phyloP scores from a whole-genome alignment of 2,113 vertebrate genomes.

The Mugil cephalus region DNA sequence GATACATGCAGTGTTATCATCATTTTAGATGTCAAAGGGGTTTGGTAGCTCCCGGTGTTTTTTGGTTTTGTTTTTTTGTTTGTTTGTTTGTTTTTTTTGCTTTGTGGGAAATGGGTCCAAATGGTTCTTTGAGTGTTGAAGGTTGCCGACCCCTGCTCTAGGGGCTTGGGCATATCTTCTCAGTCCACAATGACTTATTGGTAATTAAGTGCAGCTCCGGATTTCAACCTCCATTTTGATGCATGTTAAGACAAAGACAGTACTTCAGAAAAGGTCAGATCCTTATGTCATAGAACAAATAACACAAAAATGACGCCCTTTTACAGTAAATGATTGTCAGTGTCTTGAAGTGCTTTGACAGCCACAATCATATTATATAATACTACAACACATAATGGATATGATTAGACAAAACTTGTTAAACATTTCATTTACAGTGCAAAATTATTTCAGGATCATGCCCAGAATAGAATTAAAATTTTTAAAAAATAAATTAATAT shows the following conservation, averaged over 20 bases:
- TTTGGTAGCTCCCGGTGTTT: no score
- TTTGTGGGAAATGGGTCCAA: no score
- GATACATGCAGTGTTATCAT: no score
- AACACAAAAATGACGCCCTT: background rate
- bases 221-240: constrained; percentile 88
- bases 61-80: no score
- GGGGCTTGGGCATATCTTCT: constrained; percentile 51
- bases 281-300: background rate
- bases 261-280: constrained; percentile 35
- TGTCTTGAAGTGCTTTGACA: constrained; percentile 12
- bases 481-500: background rate
- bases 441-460: background rate
- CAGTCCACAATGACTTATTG: constrained; percentile 86
- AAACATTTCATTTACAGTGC: background rate
- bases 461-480: background rate
- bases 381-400: constrained; percentile 1
- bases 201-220: constrained; percentile 89
- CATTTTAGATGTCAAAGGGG: no score
- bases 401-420: background rate
- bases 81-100: no score
- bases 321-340: constrained; percentile 1
- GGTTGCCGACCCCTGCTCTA: no score
- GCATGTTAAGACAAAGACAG: constrained; percentile 33
- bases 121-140: no score
- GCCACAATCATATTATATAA: constrained; percentile 14